Base-by-base conservation (phyloP, 2,888 invertebrate genomes). In the Acleris cristana region DNA sequence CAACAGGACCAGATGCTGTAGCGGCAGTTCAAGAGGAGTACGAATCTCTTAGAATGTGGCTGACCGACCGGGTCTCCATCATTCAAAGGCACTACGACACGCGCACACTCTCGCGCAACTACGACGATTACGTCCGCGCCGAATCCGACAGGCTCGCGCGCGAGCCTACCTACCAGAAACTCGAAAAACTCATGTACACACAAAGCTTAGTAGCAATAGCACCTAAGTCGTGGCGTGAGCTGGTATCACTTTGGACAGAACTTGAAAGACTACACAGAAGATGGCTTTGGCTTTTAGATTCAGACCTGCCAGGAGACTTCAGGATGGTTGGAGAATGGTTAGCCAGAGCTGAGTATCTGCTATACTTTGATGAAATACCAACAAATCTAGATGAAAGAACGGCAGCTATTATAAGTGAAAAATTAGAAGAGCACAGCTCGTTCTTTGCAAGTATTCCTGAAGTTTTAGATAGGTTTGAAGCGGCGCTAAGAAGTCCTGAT, bases 281-380 rank as follows among this genome's bases (percentile, higher is more conserved):
- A 79, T 99, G 99, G 98, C 94, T 98, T 76, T 97, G 97, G 97
- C 93, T 97, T 60, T 89, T 99, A 74, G 99, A 99, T 85, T 95
- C 96, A 0, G 94, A 95, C 71, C 92, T 99, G 62, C 98, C 98
- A 10, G 97, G 97, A 51, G 97, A 97, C 78, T 95, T 99, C 75
- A 96, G 96, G 68, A 94, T 95, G 72, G 95, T 98, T 18, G 98
- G 98, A 61, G 96, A 97, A 84, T 99, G 99, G 98, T 88, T 99
- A 61, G 96, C 97, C 70, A 95, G 95, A 75, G 99, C 98, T 19
- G 98, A 98, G 85, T 95, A 95, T 79, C 88, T 97, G 60, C 88
- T 98, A 60, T 94, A 95, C 74, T 96, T 96, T 73, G 97, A 97
- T 80, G 96, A 97, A 83, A 96, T 98, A 79, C 97, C 98, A 7